Evolutionary conservation across 2,888 invertebrate genomes (phyloP), one percentile per base, ranked within the genome.

Genomic region (Nasonovia ribisnigri): DNA sequence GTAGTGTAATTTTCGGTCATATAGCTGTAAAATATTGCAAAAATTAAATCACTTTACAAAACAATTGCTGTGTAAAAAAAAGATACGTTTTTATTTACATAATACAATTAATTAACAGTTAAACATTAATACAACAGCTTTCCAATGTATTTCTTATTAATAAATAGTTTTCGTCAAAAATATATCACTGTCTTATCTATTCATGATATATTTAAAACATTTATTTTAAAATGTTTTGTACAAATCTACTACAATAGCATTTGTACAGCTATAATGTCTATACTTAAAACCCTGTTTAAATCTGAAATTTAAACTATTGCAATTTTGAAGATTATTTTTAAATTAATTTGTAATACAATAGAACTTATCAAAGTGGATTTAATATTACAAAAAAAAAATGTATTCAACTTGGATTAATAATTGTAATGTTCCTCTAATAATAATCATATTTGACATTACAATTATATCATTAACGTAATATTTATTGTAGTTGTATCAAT

Each of bases 21-120:
- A 13, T 29, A 93, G 46, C 92, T 93, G 88, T 43, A 92, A 51
- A 36, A 57, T 20, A 16, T 88, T 29, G 13, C 11, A 88, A 42
- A 77, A 84, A 16, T 42, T 43, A 29, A 51, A 51, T 51, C n/a
- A 13, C 26, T 86, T 87, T 87, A 67, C 3, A 4, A 67, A 67
- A 36, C n/a, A 36, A 67, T n/a, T 13, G 3, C 16, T n/a, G 5
- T 5, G 1, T 5, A n/a, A 67, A 67, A 67, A 67, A 57, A 67
- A n/a, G 1, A 13, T 29, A 3, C 60, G 16, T 67, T 67, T 67
- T n/a, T n/a, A n/a, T 67, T 5, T n/a, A n/a, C 4, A 16, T n/a
- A 13, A n/a, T n/a, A n/a, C 11, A 67, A 16, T 67, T 67, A 67
- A n/a, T n/a, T 16, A 67, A 67, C 13, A n/a, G n/a, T 13, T 16